Percentiles rank a stretch among this genome's conserved stretches.
phyloP scores from a whole-genome alignment of 2,888 invertebrate genomes.

The Lepidocyrtoides sp. region DNA sequence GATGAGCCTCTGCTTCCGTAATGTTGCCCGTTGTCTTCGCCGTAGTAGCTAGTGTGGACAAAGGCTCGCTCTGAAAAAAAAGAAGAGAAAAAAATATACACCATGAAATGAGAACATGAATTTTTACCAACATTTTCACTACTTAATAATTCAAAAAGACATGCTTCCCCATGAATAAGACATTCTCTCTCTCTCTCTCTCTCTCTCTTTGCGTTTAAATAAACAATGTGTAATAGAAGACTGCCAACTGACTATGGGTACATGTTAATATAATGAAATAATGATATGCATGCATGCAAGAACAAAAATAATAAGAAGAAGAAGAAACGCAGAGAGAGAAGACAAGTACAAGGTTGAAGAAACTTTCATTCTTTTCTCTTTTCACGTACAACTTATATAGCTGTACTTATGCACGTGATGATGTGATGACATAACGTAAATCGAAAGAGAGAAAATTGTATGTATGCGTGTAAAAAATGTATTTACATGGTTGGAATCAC shows the following conservation, averaged over 20 bases:
- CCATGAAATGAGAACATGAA: slow-evolving; percentile 43
- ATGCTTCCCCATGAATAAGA: not conserved
- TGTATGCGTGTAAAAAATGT: slow-evolving; percentile 29
- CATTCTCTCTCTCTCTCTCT: not conserved
- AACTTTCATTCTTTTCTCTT: not conserved
- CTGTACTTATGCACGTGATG: slow-evolving; percentile 29
- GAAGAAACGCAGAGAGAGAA: not conserved
- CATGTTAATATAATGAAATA: not conserved
- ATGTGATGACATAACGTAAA: slow-evolving; percentile 56
- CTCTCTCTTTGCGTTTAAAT: not conserved
- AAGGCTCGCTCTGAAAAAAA: slow-evolving; percentile 79
- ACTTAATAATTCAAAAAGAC: slow-evolving; percentile 54
- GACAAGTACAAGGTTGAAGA: slow-evolving; percentile 8
- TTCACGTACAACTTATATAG: not conserved
- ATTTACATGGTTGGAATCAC: not conserved
- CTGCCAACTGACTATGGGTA: not conserved
- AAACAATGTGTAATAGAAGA: slow-evolving; percentile 4
- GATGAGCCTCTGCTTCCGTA: slow-evolving; percentile 85
- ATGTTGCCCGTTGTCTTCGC: slow-evolving; percentile 59
- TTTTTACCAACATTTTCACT: slow-evolving; percentile 33
- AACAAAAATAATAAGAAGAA: too few relatives aligned
- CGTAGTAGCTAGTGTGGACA: slow-evolving; percentile 88
- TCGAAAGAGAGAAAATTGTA: slow-evolving; percentile 2
- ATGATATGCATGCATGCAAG: slow-evolving; percentile 35
- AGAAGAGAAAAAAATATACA: slow-evolving; percentile 3